These are phyloP conservation scores for Palythoa grandis DNA, from an alignment of 92 coral and sea anemone species.

Conservation along the genomic window DNA sequence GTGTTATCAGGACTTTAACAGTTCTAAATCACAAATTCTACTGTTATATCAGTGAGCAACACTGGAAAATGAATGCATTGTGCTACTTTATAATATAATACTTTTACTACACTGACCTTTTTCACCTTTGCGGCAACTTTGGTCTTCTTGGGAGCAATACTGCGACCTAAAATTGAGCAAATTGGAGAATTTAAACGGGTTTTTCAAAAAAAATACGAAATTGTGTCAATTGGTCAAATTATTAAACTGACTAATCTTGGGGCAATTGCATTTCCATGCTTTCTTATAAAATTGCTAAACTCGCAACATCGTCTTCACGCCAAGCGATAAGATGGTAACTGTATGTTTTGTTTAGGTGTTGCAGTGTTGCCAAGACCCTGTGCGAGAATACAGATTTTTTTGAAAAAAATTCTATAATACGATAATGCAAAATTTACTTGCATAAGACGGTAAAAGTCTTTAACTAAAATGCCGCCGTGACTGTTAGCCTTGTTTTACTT, in stretches of 20 bases:
- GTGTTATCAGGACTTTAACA: too few species aligned
- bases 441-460: background rate
- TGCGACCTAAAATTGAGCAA: constrained; percentile 13
- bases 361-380: background rate
- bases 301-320: too few species aligned
- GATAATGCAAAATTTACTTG: background rate
- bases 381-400: background rate
- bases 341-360: background rate
- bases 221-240: background rate
- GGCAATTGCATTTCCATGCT: background rate
- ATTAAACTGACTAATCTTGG: background rate
- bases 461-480: background rate
- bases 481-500: background rate
- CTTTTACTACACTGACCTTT: constrained; percentile 11
- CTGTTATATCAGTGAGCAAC: background rate
- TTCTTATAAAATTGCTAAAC: background rate
- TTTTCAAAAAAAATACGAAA: background rate
- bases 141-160: constrained; percentile 37
- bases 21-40: too few species aligned
- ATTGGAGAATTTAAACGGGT: background rate
- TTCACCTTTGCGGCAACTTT: constrained; percentile 37
- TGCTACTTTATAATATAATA: background rate
- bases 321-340: background rate
- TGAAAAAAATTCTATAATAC: background rate
- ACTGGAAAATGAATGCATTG: background rate